Conservation (phyloP, 2,888 invertebrate species). For the Mesopsocus fuscifrons region DNA sequence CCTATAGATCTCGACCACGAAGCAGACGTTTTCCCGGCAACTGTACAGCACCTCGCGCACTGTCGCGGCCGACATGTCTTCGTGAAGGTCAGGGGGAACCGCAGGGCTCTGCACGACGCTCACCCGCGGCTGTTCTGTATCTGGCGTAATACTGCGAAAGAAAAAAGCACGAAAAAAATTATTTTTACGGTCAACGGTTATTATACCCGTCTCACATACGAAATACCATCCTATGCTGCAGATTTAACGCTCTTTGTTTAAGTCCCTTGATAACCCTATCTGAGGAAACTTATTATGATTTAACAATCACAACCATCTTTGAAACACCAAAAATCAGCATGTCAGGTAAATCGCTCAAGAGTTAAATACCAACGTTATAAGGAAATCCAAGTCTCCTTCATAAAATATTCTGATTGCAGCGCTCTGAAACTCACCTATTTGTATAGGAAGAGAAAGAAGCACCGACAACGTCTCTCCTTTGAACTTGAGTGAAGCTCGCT, state of each 20-base stretch:
- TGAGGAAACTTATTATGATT: no score
- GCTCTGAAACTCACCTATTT: conserved; percentile 19
- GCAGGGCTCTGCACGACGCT: conserved; percentile 23
- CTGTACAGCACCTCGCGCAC: conserved; percentile 77
- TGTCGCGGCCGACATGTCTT: conserved; percentile 30
- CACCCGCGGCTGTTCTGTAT: conserved; percentile 26
- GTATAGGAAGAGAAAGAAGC: conserved; percentile 22
- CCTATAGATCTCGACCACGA: conserved; percentile 83
- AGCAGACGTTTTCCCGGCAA: conserved; percentile 79
- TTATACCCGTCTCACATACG: no score
- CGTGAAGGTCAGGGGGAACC: not conserved
- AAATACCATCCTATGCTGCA: no score
- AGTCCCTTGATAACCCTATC: no score
- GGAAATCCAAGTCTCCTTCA: no score
- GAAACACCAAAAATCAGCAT: no score
- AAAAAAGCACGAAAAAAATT: conserved; percentile 2
- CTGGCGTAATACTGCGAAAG: conserved; percentile 23
- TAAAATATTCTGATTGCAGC: no score
- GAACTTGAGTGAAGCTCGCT: conserved; percentile 61
- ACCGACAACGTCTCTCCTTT: conserved; percentile 28
- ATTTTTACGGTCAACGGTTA: no score
- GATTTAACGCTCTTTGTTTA: no score
- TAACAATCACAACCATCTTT: no score
- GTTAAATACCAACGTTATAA: no score
- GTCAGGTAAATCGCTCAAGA: no score